A percentile compares a stretch with the other conserved stretches of the same genome.
These are phyloP conservation scores for Polymixis lichenea DNA, from an alignment of 2,888 invertebrate genomes.

Conservation along the genomic window DNA sequence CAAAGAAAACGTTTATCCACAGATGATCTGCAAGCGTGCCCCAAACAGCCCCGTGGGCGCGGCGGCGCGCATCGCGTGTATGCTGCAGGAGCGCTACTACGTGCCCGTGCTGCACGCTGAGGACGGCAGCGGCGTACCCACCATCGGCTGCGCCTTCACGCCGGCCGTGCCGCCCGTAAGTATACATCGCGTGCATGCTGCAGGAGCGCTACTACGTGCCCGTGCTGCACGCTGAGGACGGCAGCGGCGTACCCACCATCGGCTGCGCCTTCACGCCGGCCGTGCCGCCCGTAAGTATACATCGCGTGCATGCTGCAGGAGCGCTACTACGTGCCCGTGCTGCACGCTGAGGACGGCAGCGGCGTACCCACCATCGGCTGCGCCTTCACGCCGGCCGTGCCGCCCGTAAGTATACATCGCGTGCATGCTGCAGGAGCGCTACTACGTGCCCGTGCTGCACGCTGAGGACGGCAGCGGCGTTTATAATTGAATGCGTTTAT, in stretches of 20 bases:
- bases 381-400: conserved; percentile 93
- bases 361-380: conserved; percentile 94
- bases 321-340: conserved; percentile 96
- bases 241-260: conserved; percentile 93
- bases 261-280: conserved; percentile 95
- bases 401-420: conserved; percentile 89
- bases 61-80: conserved; percentile 89
- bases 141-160: conserved; percentile 95
- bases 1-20: not conserved
- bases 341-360: conserved; percentile 94
- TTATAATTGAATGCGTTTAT: no score
- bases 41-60: conserved; percentile 82
- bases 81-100: conserved; percentile 95
- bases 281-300: conserved; percentile 91
- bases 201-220: conserved; percentile 96
- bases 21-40: conserved; percentile 94
- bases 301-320: conserved; percentile 91
- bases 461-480: conserved; percentile 93
- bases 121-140: conserved; percentile 94
- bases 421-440: conserved; percentile 93
- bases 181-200: conserved; percentile 85
- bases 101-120: conserved; percentile 96
- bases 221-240: conserved; percentile 94
- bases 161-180: conserved; percentile 92
- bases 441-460: conserved; percentile 97